phyloP scores from a whole-genome alignment of 2,797 vertebrate species.

The Hyperoplus lanceolatus region DNA sequence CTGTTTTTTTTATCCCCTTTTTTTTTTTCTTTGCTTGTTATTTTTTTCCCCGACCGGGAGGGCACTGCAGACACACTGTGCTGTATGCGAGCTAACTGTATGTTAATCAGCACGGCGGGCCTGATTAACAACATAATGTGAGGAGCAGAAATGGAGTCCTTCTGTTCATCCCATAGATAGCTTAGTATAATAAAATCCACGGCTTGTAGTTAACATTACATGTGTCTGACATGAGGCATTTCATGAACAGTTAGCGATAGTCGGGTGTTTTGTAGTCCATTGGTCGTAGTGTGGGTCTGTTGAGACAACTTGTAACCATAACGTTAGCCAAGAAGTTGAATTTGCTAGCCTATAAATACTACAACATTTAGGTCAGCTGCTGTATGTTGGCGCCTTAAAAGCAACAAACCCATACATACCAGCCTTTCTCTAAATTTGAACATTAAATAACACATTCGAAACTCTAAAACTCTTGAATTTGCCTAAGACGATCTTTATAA shows the following conservation, averaged over 20 bases:
- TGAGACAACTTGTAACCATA: neutral
- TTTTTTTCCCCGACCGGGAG: slow-evolving; percentile 72
- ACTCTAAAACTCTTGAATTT: neutral
- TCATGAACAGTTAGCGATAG: slow-evolving; percentile 9
- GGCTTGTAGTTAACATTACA: slow-evolving; percentile 49
- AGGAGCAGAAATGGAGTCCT: slow-evolving; percentile 71
- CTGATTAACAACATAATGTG: slow-evolving; percentile 61
- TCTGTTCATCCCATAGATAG: slow-evolving; percentile 26
- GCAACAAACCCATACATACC: neutral
- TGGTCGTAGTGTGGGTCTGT: neutral
- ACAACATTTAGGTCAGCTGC: neutral
- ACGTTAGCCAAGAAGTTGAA: slow-evolving; percentile 1
- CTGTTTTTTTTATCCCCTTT: slow-evolving; percentile 63
- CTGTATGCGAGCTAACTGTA: slow-evolving; percentile 50
- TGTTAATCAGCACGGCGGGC: slow-evolving; percentile 64
- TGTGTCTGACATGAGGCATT: neutral
- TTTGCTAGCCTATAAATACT: neutral
- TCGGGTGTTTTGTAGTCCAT: neutral
- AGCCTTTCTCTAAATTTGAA: slow-evolving; percentile 2
- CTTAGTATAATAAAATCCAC: neutral
- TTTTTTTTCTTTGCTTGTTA: slow-evolving; percentile 63
- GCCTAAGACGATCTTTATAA: neutral
- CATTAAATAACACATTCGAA: neutral
- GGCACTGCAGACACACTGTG: slow-evolving; percentile 38
- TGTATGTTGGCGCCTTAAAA: neutral